phyloP scores from a whole-genome alignment of 2,888 invertebrate genomes.

The Tiliacea citrago region DNA sequence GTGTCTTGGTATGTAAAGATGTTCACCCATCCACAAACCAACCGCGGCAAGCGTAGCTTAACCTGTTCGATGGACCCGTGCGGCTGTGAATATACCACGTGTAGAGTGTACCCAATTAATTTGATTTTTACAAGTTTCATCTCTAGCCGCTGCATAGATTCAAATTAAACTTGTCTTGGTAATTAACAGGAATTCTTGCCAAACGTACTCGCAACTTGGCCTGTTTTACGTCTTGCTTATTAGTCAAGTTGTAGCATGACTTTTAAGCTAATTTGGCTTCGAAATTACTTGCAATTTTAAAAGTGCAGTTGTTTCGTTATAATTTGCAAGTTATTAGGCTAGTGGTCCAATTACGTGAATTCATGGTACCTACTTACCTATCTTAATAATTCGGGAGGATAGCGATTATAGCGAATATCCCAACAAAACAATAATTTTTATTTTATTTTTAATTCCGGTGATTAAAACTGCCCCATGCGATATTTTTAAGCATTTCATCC shows the following conservation, averaged over 20 bases:
- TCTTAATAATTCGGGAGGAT: neutral
- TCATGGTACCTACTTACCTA: neutral
- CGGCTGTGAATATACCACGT: too few relatives aligned
- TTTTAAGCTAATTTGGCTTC: conserved; percentile 16
- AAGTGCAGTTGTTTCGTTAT: neutral
- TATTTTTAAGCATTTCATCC: neutral
- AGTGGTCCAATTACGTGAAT: neutral
- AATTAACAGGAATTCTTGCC: conserved; percentile 56
- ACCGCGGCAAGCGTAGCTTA: too few relatives aligned
- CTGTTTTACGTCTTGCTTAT: neutral
- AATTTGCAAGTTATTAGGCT: neutral
- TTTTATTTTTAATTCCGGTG: neutral
- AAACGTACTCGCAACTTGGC: conserved; percentile 43
- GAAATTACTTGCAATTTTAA: conserved; percentile 8
- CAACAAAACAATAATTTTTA: neutral
- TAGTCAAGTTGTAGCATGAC: conserved; percentile 1
- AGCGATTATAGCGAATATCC: neutral
- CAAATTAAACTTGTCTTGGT: conserved; percentile 36
- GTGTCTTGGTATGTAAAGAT: too few relatives aligned
- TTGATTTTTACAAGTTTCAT: neutral
- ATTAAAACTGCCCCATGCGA: neutral
- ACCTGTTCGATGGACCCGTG: too few relatives aligned
- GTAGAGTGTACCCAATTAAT: neutral
- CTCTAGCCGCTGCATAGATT: neutral
- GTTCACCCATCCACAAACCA: too few relatives aligned